Evolutionary conservation across 2,888 invertebrate genomes (phyloP).

Genomic region (Desoria tigrina): DNA sequence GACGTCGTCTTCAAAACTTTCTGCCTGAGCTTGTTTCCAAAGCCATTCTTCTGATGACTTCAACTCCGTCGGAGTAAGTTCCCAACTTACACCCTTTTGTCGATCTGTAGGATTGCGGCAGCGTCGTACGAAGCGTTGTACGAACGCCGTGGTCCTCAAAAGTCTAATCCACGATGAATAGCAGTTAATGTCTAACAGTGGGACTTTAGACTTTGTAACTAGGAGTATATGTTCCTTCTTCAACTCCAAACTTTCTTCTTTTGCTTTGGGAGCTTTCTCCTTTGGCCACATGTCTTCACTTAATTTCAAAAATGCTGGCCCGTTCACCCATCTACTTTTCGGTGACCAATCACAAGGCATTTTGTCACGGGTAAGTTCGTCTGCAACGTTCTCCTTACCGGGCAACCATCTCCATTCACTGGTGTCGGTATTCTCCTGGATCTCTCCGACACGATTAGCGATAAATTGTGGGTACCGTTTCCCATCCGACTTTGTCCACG

Average conservation of each 20-base stretch:
- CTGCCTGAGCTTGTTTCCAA: slow-evolving; percentile 8
- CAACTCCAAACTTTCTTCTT: too few species aligned
- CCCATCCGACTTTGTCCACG: too few species aligned
- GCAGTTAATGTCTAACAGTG: background rate
- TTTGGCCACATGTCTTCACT: slow-evolving; percentile 39
- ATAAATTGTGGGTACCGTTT: too few species aligned
- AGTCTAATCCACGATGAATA: background rate
- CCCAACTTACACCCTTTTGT: too few species aligned
- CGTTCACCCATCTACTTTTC: too few species aligned
- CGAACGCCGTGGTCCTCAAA: background rate
- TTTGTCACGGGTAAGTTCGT: slow-evolving; percentile 42
- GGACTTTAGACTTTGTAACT: too few species aligned
- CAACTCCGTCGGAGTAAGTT: background rate
- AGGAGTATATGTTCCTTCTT: too few species aligned
- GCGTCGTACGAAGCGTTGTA: background rate
- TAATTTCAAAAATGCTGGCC: slow-evolving; percentile 41
- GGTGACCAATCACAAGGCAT: too few species aligned
- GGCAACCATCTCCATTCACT: too few species aligned
- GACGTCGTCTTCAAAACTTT: slow-evolving; percentile 23
- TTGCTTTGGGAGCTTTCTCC: background rate
- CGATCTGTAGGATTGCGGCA: too few species aligned
- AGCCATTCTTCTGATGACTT: background rate
- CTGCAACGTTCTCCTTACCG: slow-evolving; percentile 45
- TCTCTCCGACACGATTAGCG: too few species aligned
- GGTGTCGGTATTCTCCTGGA: too few species aligned